Evolutionary conservation across 2,113 vertebrate species (phyloP).

Genomic region (Myocastor coypus): DNA sequence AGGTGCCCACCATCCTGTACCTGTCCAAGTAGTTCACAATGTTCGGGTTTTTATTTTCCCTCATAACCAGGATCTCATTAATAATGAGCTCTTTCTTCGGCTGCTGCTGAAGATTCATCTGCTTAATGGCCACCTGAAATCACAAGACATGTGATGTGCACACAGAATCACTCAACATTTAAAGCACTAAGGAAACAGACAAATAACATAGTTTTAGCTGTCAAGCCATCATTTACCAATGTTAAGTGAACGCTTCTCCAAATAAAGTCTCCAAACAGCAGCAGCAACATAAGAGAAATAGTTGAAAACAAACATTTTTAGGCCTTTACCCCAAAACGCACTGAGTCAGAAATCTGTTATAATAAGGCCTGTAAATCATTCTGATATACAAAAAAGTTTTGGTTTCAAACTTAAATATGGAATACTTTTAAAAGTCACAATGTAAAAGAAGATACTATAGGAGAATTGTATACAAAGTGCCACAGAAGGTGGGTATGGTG

Average conservation of each 20-base stretch:
- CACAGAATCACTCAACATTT: neutral
- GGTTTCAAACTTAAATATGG: neutral
- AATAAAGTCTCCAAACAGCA: neutral
- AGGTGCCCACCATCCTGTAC: constrained; percentile 83
- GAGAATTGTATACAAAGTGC: constrained; percentile 8
- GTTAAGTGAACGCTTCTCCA: neutral
- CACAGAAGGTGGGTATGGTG: neutral
- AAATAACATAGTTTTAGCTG: neutral
- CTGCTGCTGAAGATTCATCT: constrained; percentile 99
- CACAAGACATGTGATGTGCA: constrained; percentile 52
- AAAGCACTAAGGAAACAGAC: constrained; percentile 38
- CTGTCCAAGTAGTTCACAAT: constrained; percentile 99
- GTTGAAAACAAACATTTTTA: constrained; percentile 22
- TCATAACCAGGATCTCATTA: constrained; percentile 99
- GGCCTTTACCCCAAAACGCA: neutral
- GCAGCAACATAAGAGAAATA: constrained; percentile 1
- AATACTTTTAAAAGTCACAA: constrained; percentile 18
- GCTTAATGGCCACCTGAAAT: constrained; percentile 96
- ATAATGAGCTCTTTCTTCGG: constrained; percentile 98
- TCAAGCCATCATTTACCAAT: neutral
- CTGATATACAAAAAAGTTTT: neutral
- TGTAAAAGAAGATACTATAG: neutral
- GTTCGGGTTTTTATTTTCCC: constrained; percentile 99
- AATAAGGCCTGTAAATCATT: neutral
- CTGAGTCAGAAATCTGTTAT: constrained; percentile 12